A percentile compares a stretch with the other conserved stretches of the same genome.
phyloP scores from a whole-genome alignment of 2,797 vertebrate genomes.

The Megalops cyprinoides region DNA sequence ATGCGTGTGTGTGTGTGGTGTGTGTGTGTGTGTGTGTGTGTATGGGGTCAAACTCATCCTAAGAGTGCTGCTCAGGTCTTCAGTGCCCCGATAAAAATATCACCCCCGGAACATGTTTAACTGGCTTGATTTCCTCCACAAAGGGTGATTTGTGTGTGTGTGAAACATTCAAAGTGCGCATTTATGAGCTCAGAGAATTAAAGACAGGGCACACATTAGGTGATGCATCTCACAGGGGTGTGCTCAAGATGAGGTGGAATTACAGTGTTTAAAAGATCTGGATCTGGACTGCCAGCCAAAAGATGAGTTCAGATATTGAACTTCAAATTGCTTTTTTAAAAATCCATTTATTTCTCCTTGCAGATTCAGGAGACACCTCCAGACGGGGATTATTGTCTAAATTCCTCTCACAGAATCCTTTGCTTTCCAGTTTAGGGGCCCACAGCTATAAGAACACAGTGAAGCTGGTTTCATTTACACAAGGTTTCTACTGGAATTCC shows the following conservation, averaged over 20 bases:
- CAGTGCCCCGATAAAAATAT: no score
- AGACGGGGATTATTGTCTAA: constrained; percentile 62
- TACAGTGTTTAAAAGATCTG: constrained; percentile 64
- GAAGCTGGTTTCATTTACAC: background rate
- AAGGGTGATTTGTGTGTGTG: background rate
- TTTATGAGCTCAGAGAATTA: background rate
- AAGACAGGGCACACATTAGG: background rate
- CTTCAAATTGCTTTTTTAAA: constrained; percentile 72
- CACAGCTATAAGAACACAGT: background rate
- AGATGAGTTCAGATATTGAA: constrained; percentile 71
- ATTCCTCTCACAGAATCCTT: constrained; percentile 28
- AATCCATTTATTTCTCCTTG: constrained; percentile 71
- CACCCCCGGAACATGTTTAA: no score
- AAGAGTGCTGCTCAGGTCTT: background rate
- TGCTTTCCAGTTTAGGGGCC: background rate
- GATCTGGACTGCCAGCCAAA: constrained; percentile 65
- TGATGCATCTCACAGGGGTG: background rate
- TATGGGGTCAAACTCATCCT: background rate
- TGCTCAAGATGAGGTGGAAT: constrained; percentile 51
- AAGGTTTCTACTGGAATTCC: background rate
- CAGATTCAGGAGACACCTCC: constrained; percentile 64
- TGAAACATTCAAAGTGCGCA: background rate
- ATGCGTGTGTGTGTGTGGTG: background rate
- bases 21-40: background rate
- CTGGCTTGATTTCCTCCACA: no score